Base-by-base conservation (phyloP, 2,888 invertebrate species). In the Glyphotaelius pellucidus region DNA sequence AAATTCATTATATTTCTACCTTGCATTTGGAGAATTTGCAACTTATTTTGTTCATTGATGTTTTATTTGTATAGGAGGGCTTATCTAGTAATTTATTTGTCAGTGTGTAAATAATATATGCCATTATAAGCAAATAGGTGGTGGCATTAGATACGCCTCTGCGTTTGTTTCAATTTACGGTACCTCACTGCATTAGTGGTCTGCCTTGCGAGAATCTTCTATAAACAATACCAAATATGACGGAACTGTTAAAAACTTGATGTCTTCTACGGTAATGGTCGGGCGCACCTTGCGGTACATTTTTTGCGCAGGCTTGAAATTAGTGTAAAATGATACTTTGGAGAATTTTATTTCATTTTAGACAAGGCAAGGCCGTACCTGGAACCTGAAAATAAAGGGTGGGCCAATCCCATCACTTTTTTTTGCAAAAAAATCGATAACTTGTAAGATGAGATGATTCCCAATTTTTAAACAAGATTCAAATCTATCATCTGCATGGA, bases 61-160 rank as follows among this genome's bases (percentile, higher is more conserved):
- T 35, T 35, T 35, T 42, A 47, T 47, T 15, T 15, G 7, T 7
- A n/a, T 1, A 25, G 7, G n/a, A 67, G 67, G n/a, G 9, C 67
- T n/a, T 9, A 25, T 67, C 67, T 67, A 67, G 67, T 67, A 25
- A 67, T 7, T 25, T 25, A 9, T 25, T 9, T 67, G 67, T n/a
- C 67, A n/a, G n/a, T n/a, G 67, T 67, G 25, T 9, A 67, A 67
- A 9, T 25, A 67, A 67, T 67, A 67, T n/a, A 25, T n/a, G 7
- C 25, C n/a, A 67, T 67, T 67, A 67, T 67, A 67, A 67, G 67
- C 25, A 67, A 67, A 67, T 67, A 67, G 5, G 67, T 25, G 67
- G 67, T 9, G 67, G 67, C 1, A 38, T 86, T 86, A 86, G 86
- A 38, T 42, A 86, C 86, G 86, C 38, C 38, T 30, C n/a, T 86